A percentile compares a stretch with the other conserved stretches of the same genome.
phyloP scores from a whole-genome alignment of 1,140 invertebrate species.

The Drosophila pachea region DNA sequence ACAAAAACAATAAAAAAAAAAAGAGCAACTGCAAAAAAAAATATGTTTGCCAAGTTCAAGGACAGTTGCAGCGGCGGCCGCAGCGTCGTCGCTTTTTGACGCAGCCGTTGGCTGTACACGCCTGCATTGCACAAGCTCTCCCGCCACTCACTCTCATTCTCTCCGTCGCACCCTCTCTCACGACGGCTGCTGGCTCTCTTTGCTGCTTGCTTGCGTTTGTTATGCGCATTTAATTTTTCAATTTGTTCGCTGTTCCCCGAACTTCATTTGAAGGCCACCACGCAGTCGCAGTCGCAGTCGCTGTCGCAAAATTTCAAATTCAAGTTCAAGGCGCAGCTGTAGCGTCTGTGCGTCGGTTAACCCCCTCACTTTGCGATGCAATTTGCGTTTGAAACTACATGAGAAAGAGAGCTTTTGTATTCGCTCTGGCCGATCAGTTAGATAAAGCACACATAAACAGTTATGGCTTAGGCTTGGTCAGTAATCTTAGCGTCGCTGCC shows the following conservation, averaged over 20 bases:
- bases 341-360: background rate
- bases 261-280: conserved; percentile 56
- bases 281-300: conserved; percentile 13
- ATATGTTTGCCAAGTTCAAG: conserved; percentile 66
- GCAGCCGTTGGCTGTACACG: conserved; percentile 56
- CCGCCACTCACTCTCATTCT: conserved; percentile 4
- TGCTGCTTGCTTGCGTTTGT: conserved; percentile 34
- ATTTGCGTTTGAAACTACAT: conserved; percentile 44
- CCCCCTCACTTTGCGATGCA: conserved; percentile 35
- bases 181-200: conserved; percentile 8
- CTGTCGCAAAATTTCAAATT: conserved; percentile 37
- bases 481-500: conserved; percentile 21
- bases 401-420: conserved; percentile 7
- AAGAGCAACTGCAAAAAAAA: conserved; percentile 14
- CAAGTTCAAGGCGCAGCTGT: conserved; percentile 61
- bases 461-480: conserved; percentile 58
- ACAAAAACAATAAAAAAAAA: conserved; percentile 4
- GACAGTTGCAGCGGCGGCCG: conserved; percentile 59
- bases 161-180: background rate
- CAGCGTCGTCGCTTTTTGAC: conserved; percentile 54
- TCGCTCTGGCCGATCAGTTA: conserved; percentile 10
- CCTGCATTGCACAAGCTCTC: conserved; percentile 52
- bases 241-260: conserved; percentile 47
- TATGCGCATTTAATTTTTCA: conserved; percentile 53
- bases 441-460: conserved; percentile 30